Evolutionary conservation across 2,797 vertebrate genomes (phyloP), one percentile per base, ranked within the genome.

Genomic region (Danio albolineatus): DNA sequence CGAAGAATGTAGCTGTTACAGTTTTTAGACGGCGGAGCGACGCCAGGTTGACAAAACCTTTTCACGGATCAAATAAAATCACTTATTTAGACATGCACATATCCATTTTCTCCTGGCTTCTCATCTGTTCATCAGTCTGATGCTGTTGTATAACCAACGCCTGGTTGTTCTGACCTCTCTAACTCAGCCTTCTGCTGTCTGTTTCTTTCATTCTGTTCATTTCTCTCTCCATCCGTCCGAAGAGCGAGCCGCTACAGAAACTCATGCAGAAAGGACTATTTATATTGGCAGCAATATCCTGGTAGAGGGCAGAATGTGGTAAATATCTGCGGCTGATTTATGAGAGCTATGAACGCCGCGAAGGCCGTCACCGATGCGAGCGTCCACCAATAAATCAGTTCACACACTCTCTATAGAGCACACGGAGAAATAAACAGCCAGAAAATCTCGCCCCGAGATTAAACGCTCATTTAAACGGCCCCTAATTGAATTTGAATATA

Each of bases 101-200:
- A 49, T 51, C 65, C 28, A 12, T 8, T 51, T 12, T 69, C 16
- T 12, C n/a, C 66, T 69, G 28, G 12, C 16, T 39, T 51, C 51
- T 69, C 66, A 38, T 72, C 51, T 59, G 70, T 16, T 57, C 13
- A 16, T 73, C 38, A 14, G 2, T 21, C 53, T 59, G 39, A 72
- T 57, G 12, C 13, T 72, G 19, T 57, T 56, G 53, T 43, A 72
- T 57, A 57, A 72, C 38, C 53, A 72, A 72, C 72, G 53, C 17
- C 51, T 72, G 70, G n/a, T 70, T 72, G 53, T 57, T 72, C 49
- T 57, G 38, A 72, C 70, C 70, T 57, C 69, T 72, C 39, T 21
- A 44, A 14, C n/a, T 72, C 53, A 43, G 70, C 60, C 73, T 51
- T 74, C 28, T 61, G 57, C 48, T 53, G 59, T 53, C 44, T 61